These are phyloP conservation scores for Scatophagus argus DNA, from an alignment of 2,113 vertebrate species.

Conservation along the genomic window DNA sequence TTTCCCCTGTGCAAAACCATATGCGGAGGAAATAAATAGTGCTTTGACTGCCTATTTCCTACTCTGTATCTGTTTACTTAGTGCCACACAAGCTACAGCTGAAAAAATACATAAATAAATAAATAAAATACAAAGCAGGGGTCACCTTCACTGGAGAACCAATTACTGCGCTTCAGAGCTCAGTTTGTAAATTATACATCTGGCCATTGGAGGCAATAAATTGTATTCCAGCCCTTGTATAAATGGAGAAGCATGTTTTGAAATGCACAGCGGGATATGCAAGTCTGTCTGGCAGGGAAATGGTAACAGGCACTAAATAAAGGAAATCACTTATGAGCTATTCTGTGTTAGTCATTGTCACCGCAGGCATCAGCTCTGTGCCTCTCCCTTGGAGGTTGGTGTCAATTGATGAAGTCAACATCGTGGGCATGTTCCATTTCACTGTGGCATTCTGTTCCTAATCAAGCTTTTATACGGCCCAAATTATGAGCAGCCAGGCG, in stretches of 20 bases:
- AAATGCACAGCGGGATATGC: conserved; percentile 84
- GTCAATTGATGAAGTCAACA: conserved; percentile 67
- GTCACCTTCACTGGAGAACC: conserved; percentile 91
- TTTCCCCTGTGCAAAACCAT: conserved; percentile 27
- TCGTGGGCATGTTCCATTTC: conserved; percentile 66
- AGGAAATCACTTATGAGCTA: conserved; percentile 66
- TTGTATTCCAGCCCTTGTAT: conserved; percentile 88
- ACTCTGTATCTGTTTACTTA: conserved; percentile 31
- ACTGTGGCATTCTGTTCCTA: conserved; percentile 73
- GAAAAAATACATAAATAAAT: too few relatives aligned
- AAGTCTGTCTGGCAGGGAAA: conserved; percentile 76
- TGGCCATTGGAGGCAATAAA: conserved; percentile 90
- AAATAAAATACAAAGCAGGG: conserved; percentile 86
- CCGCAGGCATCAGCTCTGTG: conserved; percentile 49
- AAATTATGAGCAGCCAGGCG: conserved; percentile 72
- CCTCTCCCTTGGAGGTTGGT: conserved; percentile 56
- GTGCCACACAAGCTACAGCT: conserved; percentile 82
- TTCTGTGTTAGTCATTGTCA: conserved; percentile 65
- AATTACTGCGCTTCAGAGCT: conserved; percentile 86
- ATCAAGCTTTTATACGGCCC: conserved; percentile 73
- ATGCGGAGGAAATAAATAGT: conserved; percentile 33
- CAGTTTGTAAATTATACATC: conserved; percentile 90
- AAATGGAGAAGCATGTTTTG: conserved; percentile 87
- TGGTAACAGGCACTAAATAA: conserved; percentile 71
- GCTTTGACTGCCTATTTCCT: conserved; percentile 27